A percentile compares a stretch with the other conserved stretches of the same genome.
Conservation (phyloP, 53 echinoderm and acorn worm genomes). For the Patiria pectinifera region DNA sequence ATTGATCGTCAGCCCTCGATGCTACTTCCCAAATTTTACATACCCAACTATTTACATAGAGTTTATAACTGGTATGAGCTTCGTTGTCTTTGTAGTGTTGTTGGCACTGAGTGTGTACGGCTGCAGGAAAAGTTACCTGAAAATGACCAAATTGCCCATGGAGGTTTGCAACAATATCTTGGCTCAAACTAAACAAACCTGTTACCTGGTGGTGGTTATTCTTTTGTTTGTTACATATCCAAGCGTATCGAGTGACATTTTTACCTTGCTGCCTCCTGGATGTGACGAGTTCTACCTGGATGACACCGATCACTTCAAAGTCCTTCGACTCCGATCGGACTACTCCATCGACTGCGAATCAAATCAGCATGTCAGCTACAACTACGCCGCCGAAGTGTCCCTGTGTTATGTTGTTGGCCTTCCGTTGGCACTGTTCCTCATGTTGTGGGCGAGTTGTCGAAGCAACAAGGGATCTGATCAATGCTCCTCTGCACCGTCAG, state of each 20-base stretch:
- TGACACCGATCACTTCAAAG: slow-evolving; percentile 1
- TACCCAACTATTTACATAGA: slow-evolving; percentile 57
- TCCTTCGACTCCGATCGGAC: slow-evolving; percentile 57
- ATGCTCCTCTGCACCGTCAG: no score
- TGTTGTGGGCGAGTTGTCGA: slow-evolving; percentile 30
- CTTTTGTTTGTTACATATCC: slow-evolving; percentile 69
- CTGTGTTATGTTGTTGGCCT: slow-evolving; percentile 66
- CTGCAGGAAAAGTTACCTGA: background rate
- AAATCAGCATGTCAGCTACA: slow-evolving; percentile 4
- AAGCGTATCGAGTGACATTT: slow-evolving; percentile 56
- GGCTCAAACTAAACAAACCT: background rate
- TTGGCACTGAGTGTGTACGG: background rate
- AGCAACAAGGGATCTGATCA: background rate
- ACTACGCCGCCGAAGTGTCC: slow-evolving; percentile 29
- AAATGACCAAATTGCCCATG: background rate
- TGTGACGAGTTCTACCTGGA: slow-evolving; percentile 60
- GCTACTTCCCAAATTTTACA: slow-evolving; percentile 53
- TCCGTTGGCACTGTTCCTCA: slow-evolving; percentile 41
- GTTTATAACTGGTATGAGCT: slow-evolving; percentile 39
- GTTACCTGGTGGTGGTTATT: slow-evolving; percentile 40
- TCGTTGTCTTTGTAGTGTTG: background rate
- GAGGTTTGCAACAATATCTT: background rate
- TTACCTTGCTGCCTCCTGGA: slow-evolving; percentile 53
- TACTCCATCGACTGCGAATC: slow-evolving; percentile 61
- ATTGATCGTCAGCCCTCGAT: slow-evolving; percentile 60